A percentile compares a stretch with the other conserved stretches of the same genome.
These are phyloP conservation scores for Slavum lentiscoides DNA, from an alignment of 2,888 invertebrate species.

Conservation along the genomic window DNA sequence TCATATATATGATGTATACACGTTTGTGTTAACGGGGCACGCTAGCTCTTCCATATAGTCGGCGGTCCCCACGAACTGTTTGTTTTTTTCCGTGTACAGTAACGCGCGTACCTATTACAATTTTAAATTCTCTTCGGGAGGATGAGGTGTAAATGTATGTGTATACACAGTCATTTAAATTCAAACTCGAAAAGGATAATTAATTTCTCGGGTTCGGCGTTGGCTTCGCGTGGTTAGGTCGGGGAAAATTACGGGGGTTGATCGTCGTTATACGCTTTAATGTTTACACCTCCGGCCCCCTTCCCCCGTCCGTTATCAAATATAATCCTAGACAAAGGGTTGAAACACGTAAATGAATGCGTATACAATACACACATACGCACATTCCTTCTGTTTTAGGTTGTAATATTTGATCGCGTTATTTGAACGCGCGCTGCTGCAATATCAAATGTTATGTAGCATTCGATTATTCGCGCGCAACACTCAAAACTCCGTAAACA, in stretches of 20 bases:
- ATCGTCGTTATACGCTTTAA: conserved; percentile 30
- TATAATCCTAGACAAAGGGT: conserved; percentile 41
- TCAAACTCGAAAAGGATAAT: conserved; percentile 43
- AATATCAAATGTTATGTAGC: neutral
- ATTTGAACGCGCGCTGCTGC: neutral
- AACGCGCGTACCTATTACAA: neutral
- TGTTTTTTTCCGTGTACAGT: conserved; percentile 14
- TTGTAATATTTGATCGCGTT: conserved; percentile 28
- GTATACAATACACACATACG: neutral
- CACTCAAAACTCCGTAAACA: neutral
- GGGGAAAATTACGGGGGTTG: conserved; percentile 15
- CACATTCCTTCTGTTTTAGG: conserved; percentile 21
- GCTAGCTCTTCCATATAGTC: too few species aligned
- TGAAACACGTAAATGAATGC: conserved; percentile 33
- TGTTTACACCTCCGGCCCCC: neutral
- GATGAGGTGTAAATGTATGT: neutral
- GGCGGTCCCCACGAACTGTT: neutral
- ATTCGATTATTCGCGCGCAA: conserved; percentile 20
- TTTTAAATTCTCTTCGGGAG: conserved; percentile 11
- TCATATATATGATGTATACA: neutral
- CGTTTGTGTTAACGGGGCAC: too few species aligned
- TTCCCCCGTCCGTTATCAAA: conserved; percentile 11
- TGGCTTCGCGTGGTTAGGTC: neutral
- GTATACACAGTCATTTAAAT: conserved; percentile 40
- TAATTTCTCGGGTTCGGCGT: conserved; percentile 32